Evolutionary conservation across 1,140 invertebrate species (phyloP), one percentile per base, ranked within the genome.

Genomic region (Portunus trituberculatus): DNA sequence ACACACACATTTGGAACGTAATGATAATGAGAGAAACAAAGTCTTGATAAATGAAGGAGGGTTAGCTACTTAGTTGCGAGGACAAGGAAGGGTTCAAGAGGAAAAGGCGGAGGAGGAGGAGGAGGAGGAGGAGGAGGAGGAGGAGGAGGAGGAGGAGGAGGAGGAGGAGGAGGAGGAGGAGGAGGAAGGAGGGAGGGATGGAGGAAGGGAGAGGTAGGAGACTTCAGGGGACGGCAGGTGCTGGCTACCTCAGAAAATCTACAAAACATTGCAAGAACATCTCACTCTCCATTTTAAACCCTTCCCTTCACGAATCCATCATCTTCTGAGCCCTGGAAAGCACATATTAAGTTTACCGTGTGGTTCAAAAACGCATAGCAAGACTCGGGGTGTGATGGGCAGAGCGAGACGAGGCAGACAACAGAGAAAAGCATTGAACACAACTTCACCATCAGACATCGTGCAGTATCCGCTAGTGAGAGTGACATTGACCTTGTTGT

Each of bases 401-500:
- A 20, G 8, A 16, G 10, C 52, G 20, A 16, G 8, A 10, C 52
- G 52, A 59, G 52, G 52, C 2, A 59, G 20, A 59, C 52, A 59
- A 1, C 8, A 59, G 20, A 12, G 52, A 20, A 0, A 59, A 10
- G 52, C 52, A 59, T 59, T 10, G 52, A 59, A 59, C 52, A 20
- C 20, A 59, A 59, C 52, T 59, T 59, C 52, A 86, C 28, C 28
- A 39, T 31, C 28, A 86, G 83, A 86, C 28, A 31, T 39, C 28
- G 83, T 86, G 32, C 83, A 14, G 83, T 86, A 86, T 39, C 83
- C 32, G 83, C 83, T 39, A 86, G 83, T 86, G 83, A 86, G 83
- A 86, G 83, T 86, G 83, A 86, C 83, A 86, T 86, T 86, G 83
- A 86, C 83, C 83, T 86, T 86, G 83, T 31, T 86, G 83, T 86